Evolutionary conservation across 1,140 invertebrate genomes (phyloP).

Genomic region (Steinernema khuongi): DNA sequence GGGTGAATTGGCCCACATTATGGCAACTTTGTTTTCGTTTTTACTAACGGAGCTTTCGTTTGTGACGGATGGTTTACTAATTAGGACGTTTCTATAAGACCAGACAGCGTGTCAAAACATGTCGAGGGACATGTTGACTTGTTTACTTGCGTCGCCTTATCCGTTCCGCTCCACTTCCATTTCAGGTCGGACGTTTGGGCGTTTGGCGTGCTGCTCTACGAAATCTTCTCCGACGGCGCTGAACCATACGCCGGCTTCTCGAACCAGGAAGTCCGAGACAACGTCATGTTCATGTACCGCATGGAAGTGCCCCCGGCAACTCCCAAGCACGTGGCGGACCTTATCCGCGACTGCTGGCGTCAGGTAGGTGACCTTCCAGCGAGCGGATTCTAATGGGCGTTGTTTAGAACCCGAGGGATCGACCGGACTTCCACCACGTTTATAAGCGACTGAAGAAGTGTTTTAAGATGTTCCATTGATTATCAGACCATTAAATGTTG

Average conservation of each 20-base stretch:
- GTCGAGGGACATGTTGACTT: too few relatives aligned
- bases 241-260: neutral
- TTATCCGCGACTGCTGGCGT: neutral
- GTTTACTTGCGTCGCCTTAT: too few relatives aligned
- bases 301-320: neutral
- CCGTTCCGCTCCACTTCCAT: neutral
- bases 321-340: neutral
- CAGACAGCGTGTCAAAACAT: too few relatives aligned
- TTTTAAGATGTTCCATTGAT: neutral
- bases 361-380: neutral
- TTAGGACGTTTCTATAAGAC: too few relatives aligned
- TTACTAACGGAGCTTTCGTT: too few relatives aligned
- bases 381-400: neutral
- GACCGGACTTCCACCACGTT: neutral
- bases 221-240: neutral
- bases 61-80: too few relatives aligned
- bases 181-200: neutral
- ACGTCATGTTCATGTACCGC: neutral
- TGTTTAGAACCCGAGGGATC: neutral
- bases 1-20: too few relatives aligned
- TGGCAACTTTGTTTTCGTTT: too few relatives aligned
- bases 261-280: neutral
- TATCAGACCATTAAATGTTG: too few relatives aligned
- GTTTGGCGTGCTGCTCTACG: neutral
- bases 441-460: neutral